Base-by-base conservation (phyloP, 2,113 vertebrate species). In the Peromyscus californicus region DNA sequence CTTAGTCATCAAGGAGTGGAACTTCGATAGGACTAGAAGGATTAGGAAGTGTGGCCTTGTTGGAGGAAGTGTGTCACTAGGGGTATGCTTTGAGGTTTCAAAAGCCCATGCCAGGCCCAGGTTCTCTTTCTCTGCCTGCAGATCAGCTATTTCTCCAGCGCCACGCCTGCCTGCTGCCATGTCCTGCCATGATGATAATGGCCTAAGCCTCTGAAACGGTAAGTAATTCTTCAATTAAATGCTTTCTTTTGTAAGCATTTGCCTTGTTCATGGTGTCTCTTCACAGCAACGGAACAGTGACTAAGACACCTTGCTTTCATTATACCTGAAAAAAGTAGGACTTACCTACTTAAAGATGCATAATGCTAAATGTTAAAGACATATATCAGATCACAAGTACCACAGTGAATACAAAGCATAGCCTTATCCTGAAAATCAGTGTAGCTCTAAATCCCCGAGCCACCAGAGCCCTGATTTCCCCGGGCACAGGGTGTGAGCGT, bases 321-420 rank as follows among this genome's bases (percentile, higher is more conserved):
- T n/a, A 7, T 12, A 82, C 31, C 63, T 89, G 8, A 57, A 85
- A 85, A 76, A 90, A 95, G 57, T 4, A 94, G 69, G 19, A 67
- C 61, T 42, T 31, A 63, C 2, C 57, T 48, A 69, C 48, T 91
- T 74, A 91, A 95, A 67, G 70, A 92, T 22, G 69, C 7, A 84
- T 22, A 59, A 45, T 31, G n/a, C 24, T 92, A 69, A 75, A 72
- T 17, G 39, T 94, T 74, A 95, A 96, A 70, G 74, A 91, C 87
- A 76, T 22, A 59, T 19, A 13, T 31, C 69, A 75, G 36, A 48
- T 48, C 26, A 45, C 16, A 85, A 76, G 31, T 3, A 42, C 11
- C 33, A 33, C 1, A 59, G 45, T 63, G 42, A 94, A 69, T 48
- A 75, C 29, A 78, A 54, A 88, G 24, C 31, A 61, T 72, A 48